phyloP scores from a whole-genome alignment of 1,140 invertebrate species.

The Lepidurus packardi region DNA sequence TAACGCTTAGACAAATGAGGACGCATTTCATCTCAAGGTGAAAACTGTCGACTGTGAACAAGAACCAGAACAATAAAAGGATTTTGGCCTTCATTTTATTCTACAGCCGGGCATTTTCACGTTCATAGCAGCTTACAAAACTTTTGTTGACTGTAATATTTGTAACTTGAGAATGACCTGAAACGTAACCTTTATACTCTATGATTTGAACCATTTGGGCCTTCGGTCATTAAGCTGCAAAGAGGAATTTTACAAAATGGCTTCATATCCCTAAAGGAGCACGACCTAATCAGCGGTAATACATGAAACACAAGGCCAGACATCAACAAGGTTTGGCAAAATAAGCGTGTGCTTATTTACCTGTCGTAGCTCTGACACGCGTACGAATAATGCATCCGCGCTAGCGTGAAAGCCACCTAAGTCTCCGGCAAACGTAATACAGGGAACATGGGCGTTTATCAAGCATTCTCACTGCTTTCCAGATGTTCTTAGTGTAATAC shows the following conservation, averaged over 20 bases:
- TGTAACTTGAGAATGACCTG: too few relatives aligned
- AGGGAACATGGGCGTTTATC: background rate
- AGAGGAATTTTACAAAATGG: background rate
- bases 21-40: too few relatives aligned
- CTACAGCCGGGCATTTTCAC: too few relatives aligned
- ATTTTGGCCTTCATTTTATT: too few relatives aligned
- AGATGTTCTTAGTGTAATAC: too few relatives aligned
- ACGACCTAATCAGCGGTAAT: background rate
- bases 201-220: too few relatives aligned
- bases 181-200: too few relatives aligned
- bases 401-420: background rate
- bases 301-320: background rate
- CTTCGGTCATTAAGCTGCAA: background rate
- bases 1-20: too few relatives aligned
- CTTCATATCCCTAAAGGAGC: background rate
- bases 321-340: background rate
- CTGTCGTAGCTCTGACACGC: background rate
- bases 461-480: background rate
- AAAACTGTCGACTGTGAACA: too few relatives aligned
- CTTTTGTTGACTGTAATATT: too few relatives aligned
- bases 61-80: too few relatives aligned
- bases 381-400: slow-evolving; percentile 7
- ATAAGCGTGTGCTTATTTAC: background rate
- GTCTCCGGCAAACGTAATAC: background rate
- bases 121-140: too few relatives aligned